Evolutionary conservation across 2,888 invertebrate species (phyloP), one percentile per base, ranked within the genome.

Genomic region (Pyrocoelia pectoralis): DNA sequence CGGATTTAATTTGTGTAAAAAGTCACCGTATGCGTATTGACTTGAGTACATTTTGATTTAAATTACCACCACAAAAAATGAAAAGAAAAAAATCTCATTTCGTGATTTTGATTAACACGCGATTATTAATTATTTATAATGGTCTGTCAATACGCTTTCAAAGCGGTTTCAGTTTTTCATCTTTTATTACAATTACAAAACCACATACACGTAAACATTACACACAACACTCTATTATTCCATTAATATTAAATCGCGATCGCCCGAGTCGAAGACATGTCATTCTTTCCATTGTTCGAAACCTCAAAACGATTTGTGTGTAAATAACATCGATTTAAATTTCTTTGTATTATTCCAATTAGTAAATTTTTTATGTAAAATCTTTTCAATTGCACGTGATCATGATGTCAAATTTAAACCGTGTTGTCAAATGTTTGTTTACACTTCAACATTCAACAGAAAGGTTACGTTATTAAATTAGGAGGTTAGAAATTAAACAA

Each of bases 91-190:
- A 33, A 10, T n/a, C 33, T 33, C 24, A 33, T 33, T 33, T 33
- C 33, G 33, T 33, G 33, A 4, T 33, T 33, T n/a, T 33, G 33
- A n/a, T n/a, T n/a, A 33, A 33, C 33, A 33, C 33, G 33, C 33
- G 33, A 33, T n/a, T 33, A 33, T 33, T 33, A 33, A 33, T n/a
- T 33, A 33, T 33, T 33, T 33, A 33, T n/a, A n/a, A n/a, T n/a
- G 10, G n/a, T 4, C 33, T 33, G 33, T 33, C 33, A 33, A 33
- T 33, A 33, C 10, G 33, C n/a, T n/a, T 33, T 33, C 33, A 33
- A 33, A 8, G 33, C n/a, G 33, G 33, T 33, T 8, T n/a, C 33
- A 33, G 33, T 33, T 33, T 33, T 33, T 33, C 33, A 33, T 33
- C 33, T n/a, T 33, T 33, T 33, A 33, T 33, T 33, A 33, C 33